A percentile compares a stretch with the other conserved stretches of the same genome.
Evolutionary conservation across 2,888 invertebrate species (phyloP).

Genomic region (Caenorhabditis afra): DNA sequence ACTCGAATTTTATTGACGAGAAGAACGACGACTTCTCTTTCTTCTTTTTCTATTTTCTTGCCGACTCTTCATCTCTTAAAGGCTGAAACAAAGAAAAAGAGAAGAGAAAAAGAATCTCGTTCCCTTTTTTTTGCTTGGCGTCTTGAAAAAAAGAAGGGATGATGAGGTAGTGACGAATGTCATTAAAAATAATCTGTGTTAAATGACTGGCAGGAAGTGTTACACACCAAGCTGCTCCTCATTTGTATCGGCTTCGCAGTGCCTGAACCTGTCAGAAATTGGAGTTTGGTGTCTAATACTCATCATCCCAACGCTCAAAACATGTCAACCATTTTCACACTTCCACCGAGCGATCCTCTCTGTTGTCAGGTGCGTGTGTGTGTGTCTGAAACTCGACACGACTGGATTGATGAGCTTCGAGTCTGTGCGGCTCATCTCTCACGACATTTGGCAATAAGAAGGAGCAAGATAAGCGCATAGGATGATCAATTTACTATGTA

Average conservation of each 20-base stretch:
- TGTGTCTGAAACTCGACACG: neutral
- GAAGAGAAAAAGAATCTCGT: constrained; percentile 15
- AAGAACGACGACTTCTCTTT: constrained; percentile 5
- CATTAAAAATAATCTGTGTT: constrained; percentile 54
- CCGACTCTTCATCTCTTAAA: constrained; percentile 12
- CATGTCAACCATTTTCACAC: no score
- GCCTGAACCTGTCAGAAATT: constrained; percentile 15
- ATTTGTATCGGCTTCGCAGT: neutral
- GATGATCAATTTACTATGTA: constrained; percentile 53
- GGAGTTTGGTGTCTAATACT: constrained; percentile 21
- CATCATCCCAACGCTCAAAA: constrained; percentile 4
- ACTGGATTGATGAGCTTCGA: no score
- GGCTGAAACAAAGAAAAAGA: constrained; percentile 9
- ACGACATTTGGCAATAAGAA: constrained; percentile 32
- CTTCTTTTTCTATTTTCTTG: constrained; percentile 15
- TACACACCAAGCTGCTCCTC: constrained; percentile 32
- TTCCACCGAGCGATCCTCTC: neutral
- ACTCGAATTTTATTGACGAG: constrained; percentile 19
- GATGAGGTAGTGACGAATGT: constrained; percentile 43
- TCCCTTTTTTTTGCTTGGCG: constrained; percentile 8
- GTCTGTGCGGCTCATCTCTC: no score
- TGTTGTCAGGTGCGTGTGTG: no score
- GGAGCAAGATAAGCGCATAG: constrained; percentile 18
- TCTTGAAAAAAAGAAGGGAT: constrained; percentile 13
- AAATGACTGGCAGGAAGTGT: constrained; percentile 53